A percentile compares a stretch with the other conserved stretches of the same genome.
Evolutionary conservation across 2,113 vertebrate genomes (phyloP).

Genomic region (Nipponia nippon): DNA sequence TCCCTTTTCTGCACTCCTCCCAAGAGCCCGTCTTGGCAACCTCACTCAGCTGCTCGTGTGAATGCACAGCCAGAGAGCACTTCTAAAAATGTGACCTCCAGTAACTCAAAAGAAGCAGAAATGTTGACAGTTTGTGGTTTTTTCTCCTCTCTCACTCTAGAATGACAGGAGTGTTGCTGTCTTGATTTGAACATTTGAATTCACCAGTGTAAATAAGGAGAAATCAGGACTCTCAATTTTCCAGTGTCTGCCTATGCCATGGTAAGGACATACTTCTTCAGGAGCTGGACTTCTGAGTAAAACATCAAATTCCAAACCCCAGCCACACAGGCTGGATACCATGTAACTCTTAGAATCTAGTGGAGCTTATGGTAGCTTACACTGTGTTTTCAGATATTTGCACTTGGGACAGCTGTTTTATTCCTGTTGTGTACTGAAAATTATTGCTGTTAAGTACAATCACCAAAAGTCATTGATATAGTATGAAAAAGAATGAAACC

Average conservation of each 20-base stretch:
- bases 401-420: not conserved
- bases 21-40: not conserved
- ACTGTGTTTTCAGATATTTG: not conserved
- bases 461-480: not conserved
- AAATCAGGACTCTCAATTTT: not conserved
- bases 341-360: not conserved
- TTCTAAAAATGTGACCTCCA: not conserved
- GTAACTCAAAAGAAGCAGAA: not conserved
- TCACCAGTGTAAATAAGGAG: not conserved
- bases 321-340: fast-evolving
- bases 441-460: not conserved
- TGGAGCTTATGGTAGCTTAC: not conserved
- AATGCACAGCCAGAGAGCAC: not conserved
- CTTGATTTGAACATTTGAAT: not conserved
- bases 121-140: fast-evolving
- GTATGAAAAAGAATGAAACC: not conserved
- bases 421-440: not conserved
- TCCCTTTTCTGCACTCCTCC: not conserved
- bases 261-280: not conserved
- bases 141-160: not conserved
- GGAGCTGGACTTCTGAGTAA: not conserved
- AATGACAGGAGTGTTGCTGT: fast-evolving
- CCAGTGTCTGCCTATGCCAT: not conserved
- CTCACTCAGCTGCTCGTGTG: fast-evolving
- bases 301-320: not conserved